These are phyloP conservation scores for Erebia epiphron DNA, from an alignment of 2,888 invertebrate species.

Conservation along the genomic window DNA sequence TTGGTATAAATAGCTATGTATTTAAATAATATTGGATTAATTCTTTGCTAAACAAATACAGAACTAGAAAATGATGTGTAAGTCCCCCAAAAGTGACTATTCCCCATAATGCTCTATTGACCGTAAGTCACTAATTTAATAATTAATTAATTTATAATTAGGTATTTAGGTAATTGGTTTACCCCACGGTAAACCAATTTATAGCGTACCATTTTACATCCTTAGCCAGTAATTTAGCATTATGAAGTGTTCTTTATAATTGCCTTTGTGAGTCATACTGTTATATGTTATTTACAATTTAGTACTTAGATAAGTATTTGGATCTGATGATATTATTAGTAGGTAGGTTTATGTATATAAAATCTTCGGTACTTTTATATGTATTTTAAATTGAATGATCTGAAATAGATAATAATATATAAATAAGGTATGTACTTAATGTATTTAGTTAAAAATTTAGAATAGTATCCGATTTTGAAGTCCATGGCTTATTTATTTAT, in stretches of 20 bases:
- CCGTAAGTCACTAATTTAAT: neutral
- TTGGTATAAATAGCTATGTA: slow-evolving; percentile 4
- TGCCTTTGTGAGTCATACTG: neutral
- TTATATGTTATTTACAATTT: neutral
- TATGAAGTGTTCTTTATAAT: neutral
- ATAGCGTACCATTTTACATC: too few relatives aligned
- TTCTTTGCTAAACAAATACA: neutral
- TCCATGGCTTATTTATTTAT: neutral
- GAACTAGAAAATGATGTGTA: neutral
- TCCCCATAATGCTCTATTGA: neutral
- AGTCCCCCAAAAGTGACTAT: neutral
- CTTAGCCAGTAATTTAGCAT: neutral
- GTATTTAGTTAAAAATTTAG: neutral
- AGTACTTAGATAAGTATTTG: too few relatives aligned
- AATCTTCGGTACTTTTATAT: too few relatives aligned
- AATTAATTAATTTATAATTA: too few relatives aligned
- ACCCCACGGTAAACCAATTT: neutral
- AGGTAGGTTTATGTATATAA: too few relatives aligned
- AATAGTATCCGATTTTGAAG: slow-evolving; percentile 11
- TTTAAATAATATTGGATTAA: neutral
- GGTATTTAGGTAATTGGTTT: too few relatives aligned
- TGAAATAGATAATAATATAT: too few relatives aligned
- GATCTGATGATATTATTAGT: too few relatives aligned
- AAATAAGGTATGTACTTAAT: neutral
- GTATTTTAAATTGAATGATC: too few relatives aligned